These are phyloP conservation scores for Leistus spinibarbis DNA, from an alignment of 2,888 invertebrate genomes.

Conservation along the genomic window DNA sequence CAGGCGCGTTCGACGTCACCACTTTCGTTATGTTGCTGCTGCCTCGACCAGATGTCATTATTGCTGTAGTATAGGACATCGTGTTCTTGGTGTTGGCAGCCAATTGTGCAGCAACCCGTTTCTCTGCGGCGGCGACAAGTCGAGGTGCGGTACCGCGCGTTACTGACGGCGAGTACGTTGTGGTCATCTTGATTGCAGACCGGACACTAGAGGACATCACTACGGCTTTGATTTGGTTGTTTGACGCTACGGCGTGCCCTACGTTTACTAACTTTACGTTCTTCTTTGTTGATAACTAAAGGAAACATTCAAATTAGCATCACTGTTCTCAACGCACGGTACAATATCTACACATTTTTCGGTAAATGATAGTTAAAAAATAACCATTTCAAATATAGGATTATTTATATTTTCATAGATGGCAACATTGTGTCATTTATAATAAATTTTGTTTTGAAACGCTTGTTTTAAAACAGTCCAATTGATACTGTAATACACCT, in stretches of 20 bases:
- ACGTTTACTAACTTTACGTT: slow-evolving; percentile 14
- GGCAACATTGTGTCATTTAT: too few relatives aligned
- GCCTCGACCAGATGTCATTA: slow-evolving; percentile 61
- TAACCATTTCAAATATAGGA: too few relatives aligned
- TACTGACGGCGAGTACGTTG: slow-evolving; percentile 46
- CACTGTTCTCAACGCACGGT: background rate
- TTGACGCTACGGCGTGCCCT: slow-evolving; percentile 43
- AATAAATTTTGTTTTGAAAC: too few relatives aligned
- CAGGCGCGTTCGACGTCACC: slow-evolving; percentile 53
- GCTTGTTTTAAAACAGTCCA: too few relatives aligned
- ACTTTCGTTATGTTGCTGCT: slow-evolving; percentile 44
- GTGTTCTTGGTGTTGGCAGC: slow-evolving; percentile 63
- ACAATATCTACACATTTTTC: too few relatives aligned
- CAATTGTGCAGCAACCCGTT: slow-evolving; percentile 55
- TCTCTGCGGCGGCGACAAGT: slow-evolving; percentile 63
- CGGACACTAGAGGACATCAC: slow-evolving; percentile 42
- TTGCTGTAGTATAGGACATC: slow-evolving; percentile 63
- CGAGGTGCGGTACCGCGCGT: slow-evolving; percentile 60
- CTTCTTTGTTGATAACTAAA: slow-evolving; percentile 30
- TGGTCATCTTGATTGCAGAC: slow-evolving; percentile 30
- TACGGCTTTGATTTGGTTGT: slow-evolving; percentile 46
- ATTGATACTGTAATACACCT: too few relatives aligned
- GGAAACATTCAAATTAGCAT: slow-evolving; percentile 3
- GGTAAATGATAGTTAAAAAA: too few relatives aligned
- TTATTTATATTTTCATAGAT: too few relatives aligned